These are phyloP conservation scores for Epiperipatus broadwayi DNA, from an alignment of 2,888 invertebrate species.

Conservation along the genomic window DNA sequence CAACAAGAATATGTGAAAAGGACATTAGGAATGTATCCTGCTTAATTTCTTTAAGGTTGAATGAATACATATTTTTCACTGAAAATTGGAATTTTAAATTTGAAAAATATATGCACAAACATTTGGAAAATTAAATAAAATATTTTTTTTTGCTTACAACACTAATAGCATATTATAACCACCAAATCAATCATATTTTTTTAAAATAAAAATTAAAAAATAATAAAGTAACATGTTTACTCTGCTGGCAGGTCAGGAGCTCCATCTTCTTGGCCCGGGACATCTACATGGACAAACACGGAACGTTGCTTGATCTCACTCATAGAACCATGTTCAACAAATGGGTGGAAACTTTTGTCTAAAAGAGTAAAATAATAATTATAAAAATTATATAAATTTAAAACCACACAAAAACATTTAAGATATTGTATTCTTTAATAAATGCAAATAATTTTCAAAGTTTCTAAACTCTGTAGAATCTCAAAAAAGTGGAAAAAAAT, in stretches of 20 bases:
- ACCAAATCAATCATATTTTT: background rate
- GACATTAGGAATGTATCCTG: too few species aligned
- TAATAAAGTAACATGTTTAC: slow-evolving; percentile 37
- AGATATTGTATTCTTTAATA: background rate
- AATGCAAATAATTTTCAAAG: slow-evolving; percentile 8
- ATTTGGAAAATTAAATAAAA: too few species aligned
- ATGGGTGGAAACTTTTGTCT: slow-evolving; percentile 64
- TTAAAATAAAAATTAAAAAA: slow-evolving; percentile 3
- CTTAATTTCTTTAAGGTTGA: too few species aligned
- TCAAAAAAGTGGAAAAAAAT: too few species aligned
- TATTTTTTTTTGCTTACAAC: too few species aligned
- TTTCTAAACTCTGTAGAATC: too few species aligned
- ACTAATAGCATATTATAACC: background rate
- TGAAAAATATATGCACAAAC: too few species aligned
- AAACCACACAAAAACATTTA: too few species aligned
- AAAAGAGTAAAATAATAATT: slow-evolving; percentile 20
- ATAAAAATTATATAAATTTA: background rate
- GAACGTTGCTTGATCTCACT: slow-evolving; percentile 60
- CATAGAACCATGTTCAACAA: slow-evolving; percentile 63
- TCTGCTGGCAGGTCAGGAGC: slow-evolving; percentile 51
- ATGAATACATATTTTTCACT: too few species aligned
- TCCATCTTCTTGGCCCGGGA: slow-evolving; percentile 66
- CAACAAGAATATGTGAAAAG: too few species aligned
- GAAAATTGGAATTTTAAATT: too few species aligned
- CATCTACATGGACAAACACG: slow-evolving; percentile 66